A percentile compares a stretch with the other conserved stretches of the same genome.
Evolutionary conservation across 2,888 invertebrate genomes (phyloP).

Genomic region (Lysandra coridon): DNA sequence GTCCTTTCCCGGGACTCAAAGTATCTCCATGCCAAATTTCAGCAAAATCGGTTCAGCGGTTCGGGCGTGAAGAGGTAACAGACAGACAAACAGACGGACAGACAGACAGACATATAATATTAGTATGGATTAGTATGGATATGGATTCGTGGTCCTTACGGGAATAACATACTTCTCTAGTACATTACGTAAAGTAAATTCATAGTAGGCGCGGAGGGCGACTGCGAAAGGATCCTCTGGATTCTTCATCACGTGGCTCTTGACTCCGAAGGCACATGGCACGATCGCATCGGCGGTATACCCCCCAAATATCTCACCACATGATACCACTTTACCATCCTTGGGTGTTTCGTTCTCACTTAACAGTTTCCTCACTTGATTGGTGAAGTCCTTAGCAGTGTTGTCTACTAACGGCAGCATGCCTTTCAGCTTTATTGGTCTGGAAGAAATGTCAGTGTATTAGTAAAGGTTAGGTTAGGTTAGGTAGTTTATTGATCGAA

Average conservation of each 20-base stretch:
- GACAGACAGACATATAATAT: no score
- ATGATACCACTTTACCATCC: constrained; percentile 51
- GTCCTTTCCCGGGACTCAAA: no score
- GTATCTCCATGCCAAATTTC: no score
- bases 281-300: constrained; percentile 76
- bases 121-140: no score
- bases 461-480: no score
- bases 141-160: neutral
- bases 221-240: constrained; percentile 69
- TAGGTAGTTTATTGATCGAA: no score
- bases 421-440: constrained; percentile 70
- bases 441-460: constrained; percentile 44
- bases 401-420: constrained; percentile 72
- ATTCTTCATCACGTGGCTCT: constrained; percentile 70
- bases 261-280: constrained; percentile 72
- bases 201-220: constrained; percentile 71
- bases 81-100: no score
- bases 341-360: constrained; percentile 36
- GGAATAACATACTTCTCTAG: constrained; percentile 68
- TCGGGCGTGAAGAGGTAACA: no score
- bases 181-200: constrained; percentile 64
- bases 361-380: constrained; percentile 51
- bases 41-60: no score
- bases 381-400: constrained; percentile 64
- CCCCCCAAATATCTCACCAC: constrained; percentile 67